Evolutionary conservation across 1,140 invertebrate genomes (phyloP).

Genomic region (Drosophila sproati): DNA sequence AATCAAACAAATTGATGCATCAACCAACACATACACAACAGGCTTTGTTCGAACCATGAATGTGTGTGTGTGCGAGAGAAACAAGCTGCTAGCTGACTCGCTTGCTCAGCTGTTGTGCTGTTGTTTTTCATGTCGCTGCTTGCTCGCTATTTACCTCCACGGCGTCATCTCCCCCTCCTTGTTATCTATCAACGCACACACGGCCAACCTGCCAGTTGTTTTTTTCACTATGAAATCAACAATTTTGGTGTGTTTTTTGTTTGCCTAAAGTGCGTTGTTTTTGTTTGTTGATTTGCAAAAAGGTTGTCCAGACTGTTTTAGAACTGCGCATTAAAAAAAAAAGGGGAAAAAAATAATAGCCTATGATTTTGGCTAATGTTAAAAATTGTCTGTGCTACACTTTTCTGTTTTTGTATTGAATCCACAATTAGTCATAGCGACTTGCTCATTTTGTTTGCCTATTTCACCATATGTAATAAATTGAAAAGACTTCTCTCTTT

Average conservation of each 20-base stretch:
- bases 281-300: slow-evolving; percentile 41
- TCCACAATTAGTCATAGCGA: slow-evolving; percentile 61
- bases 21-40: slow-evolving; percentile 19
- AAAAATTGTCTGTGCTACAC: slow-evolving; percentile 33
- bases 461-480: slow-evolving; percentile 41
- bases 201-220: slow-evolving; percentile 57
- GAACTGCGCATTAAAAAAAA: slow-evolving; percentile 40
- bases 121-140: slow-evolving; percentile 48
- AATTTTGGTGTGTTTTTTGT: slow-evolving; percentile 5
- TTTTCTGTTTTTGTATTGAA: slow-evolving; percentile 18
- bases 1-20: slow-evolving; percentile 46
- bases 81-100: slow-evolving; percentile 53
- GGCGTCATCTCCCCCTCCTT: not conserved
- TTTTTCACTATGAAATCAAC: slow-evolving; percentile 55
- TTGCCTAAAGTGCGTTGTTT: slow-evolving; percentile 29
- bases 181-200: slow-evolving; percentile 8
- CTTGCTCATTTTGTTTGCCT: slow-evolving; percentile 39
- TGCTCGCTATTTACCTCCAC: slow-evolving; percentile 14
- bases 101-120: slow-evolving; percentile 71
- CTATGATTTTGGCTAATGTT: slow-evolving; percentile 8
- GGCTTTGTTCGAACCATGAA: slow-evolving; percentile 48
- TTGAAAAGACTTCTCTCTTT: slow-evolving; percentile 10
- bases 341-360: slow-evolving; percentile 1
- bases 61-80: slow-evolving; percentile 22
- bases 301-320: slow-evolving; percentile 15